phyloP scores from a whole-genome alignment of 2,888 invertebrate genomes.

The Drosophila paucipuncta region DNA sequence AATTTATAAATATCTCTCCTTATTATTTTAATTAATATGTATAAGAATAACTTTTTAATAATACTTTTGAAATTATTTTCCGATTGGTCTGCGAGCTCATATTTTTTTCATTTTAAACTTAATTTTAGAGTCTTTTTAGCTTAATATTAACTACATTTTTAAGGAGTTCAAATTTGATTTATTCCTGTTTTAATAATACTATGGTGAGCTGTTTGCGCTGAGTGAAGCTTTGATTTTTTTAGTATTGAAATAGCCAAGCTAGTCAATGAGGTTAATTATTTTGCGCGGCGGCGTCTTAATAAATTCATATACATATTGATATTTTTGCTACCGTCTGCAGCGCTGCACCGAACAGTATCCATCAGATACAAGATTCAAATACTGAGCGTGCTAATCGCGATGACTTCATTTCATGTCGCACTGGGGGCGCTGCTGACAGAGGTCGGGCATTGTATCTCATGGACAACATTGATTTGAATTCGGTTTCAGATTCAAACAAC shows the following conservation, averaged over 20 bases:
- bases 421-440: constrained; percentile 51
- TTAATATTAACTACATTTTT: background rate
- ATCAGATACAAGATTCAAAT: constrained; percentile 50
- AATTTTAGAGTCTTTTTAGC: background rate
- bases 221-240: constrained; percentile 5
- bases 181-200: background rate
- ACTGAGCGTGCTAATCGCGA: constrained; percentile 73
- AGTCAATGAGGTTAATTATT: constrained; percentile 36
- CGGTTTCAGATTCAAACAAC: constrained; percentile 22
- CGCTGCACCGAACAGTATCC: constrained; percentile 39
- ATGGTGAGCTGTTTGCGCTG: background rate
- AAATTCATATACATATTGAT: constrained; percentile 50
- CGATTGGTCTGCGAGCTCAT: background rate
- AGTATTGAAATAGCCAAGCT: constrained; percentile 11
- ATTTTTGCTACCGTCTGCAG: constrained; percentile 29
- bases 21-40: background rate
- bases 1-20: background rate
- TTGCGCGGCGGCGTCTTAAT: constrained; percentile 41
- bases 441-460: constrained; percentile 63
- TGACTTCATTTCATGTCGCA: constrained; percentile 73
- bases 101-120: background rate
- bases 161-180: background rate
- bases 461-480: constrained; percentile 56
- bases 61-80: background rate
- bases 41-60: background rate